Base-by-base conservation (phyloP, 37 sponge, comb jelly and placozoan genomes). In the Aplysina aerophoba region DNA sequence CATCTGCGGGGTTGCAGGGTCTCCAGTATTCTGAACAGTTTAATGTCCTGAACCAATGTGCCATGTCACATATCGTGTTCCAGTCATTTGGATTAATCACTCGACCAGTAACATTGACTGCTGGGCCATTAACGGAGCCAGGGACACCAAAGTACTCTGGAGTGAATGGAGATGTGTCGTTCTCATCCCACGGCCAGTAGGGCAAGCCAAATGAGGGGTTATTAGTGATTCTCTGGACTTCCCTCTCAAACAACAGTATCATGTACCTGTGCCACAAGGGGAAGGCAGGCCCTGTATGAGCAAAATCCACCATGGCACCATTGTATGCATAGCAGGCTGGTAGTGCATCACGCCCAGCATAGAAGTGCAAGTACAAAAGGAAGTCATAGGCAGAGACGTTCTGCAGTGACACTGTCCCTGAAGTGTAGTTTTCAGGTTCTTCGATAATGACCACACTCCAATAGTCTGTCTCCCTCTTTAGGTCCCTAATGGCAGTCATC, bases 321-420 rank as follows among this genome's bases (percentile, higher is more conserved):
- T 36, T 36, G 33, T 72, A 28, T 72, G 73, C 12, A 36, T 15
- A 6, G 37, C 34, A 72, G 73, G 6, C 6, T 5, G 1, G 6
- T 36, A 28, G 3, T 36, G 36, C 37, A 72, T 81, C 82, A 21
- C 80, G 20, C 41, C 27, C 54, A 21, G 54, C 74, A 21, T 41
- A 35, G 39, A 21, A 1, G 75, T 85, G 85, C 73, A 85, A 27
- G 25, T 56, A 73, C 27, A 85, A 8, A 12, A 85, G 41, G 36
- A 73, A 30, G 59, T 85, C 38, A 55, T 85, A 85, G 59, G 85
- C 73, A 63, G 85, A 36, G 21, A 85, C 75, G 35, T 85, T 85
- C 37, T 72, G 74, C 38, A 85, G 50, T 30, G 58, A 54, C 12
- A 72, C 85, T n/a, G 25, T 35, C 15, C 75, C 85, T 15, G 58